Conservation (phyloP, 2,888 invertebrate species). For the Pristionchus exspectatus region DNA sequence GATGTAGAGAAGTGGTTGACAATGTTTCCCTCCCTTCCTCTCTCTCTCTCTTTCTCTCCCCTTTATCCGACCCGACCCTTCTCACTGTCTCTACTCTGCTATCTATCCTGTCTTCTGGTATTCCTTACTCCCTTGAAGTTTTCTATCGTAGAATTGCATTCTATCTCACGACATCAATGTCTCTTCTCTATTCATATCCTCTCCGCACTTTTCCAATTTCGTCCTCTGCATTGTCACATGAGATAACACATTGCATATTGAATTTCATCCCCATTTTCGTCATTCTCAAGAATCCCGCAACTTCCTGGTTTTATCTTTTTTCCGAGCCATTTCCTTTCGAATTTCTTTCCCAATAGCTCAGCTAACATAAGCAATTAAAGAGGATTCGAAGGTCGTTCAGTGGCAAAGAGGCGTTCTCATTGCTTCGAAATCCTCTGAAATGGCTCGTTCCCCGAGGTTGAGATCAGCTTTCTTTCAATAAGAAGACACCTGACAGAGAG, state of each 20-base stretch:
- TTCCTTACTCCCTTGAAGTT: neutral
- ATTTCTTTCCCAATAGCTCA: neutral
- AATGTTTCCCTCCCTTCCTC: neutral
- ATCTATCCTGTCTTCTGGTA: neutral
- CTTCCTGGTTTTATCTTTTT: neutral
- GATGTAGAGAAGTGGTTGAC: slow-evolving; percentile 16
- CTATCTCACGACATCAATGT: neutral
- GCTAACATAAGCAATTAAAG: neutral
- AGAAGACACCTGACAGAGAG: neutral
- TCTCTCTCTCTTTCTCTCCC: neutral
- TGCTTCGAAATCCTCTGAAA: neutral
- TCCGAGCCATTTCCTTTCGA: neutral
- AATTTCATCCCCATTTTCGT: neutral
- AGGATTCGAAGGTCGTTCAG: neutral
- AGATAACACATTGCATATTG: neutral
- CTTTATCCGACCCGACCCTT: slow-evolving; percentile 11
- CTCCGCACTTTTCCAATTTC: neutral
- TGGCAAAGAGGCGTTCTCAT: neutral
- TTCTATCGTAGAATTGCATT: neutral
- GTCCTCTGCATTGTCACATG: neutral
- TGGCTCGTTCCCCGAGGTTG: neutral
- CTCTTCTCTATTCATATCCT: neutral
- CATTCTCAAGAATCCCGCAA: neutral
- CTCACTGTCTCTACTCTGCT: neutral
- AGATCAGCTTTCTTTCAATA: neutral